Evolutionary conservation across 1,140 invertebrate species (phyloP).

Genomic region (Apis dorsata): DNA sequence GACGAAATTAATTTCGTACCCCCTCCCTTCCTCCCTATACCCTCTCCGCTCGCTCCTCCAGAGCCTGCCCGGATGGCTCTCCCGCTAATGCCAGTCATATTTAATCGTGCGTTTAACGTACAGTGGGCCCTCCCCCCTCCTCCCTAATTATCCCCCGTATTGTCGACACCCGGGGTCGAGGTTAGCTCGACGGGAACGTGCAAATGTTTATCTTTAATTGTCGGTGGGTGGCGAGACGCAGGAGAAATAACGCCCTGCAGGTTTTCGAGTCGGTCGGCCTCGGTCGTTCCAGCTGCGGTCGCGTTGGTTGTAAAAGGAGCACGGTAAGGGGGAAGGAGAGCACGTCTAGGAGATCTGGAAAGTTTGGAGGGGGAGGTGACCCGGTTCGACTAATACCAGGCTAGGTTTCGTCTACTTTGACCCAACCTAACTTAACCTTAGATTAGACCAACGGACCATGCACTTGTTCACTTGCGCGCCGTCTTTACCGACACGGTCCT

Average conservation of each 20-base stretch:
- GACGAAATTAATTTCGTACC: conserved; percentile 15
- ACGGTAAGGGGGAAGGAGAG: neutral
- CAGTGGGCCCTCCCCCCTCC: neutral
- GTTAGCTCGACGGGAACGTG: neutral
- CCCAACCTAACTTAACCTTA: conserved; percentile 66
- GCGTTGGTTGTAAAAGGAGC: conserved; percentile 7
- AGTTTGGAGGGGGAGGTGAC: conserved; percentile 64
- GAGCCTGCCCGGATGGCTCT: too few relatives aligned
- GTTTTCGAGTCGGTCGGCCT: conserved; percentile 12
- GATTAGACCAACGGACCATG: conserved; percentile 69
- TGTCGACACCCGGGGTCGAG: neutral
- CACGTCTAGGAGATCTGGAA: conserved; percentile 51
- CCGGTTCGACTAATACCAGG: conserved; percentile 63
- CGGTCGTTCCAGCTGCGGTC: conserved; percentile 8
- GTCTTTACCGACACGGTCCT: conserved; percentile 49
- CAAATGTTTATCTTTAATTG: conserved; percentile 33
- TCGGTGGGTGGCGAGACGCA: neutral
- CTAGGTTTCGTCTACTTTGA: conserved; percentile 67
- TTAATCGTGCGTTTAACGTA: conserved; percentile 21
- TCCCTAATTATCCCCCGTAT: conserved; percentile 22
- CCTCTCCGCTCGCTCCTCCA: too few relatives aligned
- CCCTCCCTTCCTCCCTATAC: neutral
- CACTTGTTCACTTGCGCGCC: conserved; percentile 56
- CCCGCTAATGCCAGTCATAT: conserved; percentile 1
- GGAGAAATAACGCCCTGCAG: conserved; percentile 12